These are phyloP conservation scores for Thaleichthys pacificus DNA, from an alignment of 2,797 vertebrate genomes.

Conservation along the genomic window DNA sequence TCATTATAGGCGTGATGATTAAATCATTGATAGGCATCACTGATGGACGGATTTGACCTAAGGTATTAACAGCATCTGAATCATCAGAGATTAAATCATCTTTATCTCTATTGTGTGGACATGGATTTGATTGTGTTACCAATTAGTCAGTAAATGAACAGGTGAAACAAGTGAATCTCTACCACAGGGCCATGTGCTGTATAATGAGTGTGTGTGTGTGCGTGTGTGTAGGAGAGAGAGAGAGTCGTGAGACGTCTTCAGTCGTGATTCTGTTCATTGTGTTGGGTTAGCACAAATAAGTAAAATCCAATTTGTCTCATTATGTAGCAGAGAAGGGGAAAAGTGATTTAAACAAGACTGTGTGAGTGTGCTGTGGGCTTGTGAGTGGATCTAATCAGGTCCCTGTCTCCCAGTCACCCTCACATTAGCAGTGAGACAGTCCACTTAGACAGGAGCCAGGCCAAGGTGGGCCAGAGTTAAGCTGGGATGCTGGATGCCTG, in stretches of 20 bases:
- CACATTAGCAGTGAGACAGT: neutral
- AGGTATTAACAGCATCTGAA: too few species aligned
- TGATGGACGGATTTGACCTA: too few species aligned
- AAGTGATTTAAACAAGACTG: constrained; percentile 34
- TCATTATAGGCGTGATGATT: too few species aligned
- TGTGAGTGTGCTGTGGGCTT: neutral
- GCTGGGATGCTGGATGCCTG: neutral
- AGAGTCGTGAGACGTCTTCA: too few species aligned
- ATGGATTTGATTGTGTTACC: too few species aligned
- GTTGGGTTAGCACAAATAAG: constrained; percentile 43
- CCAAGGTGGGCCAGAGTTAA: too few species aligned
- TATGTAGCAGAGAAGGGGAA: constrained; percentile 34
- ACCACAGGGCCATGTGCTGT: too few species aligned
- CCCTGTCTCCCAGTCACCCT: neutral
- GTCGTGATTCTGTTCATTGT: constrained; percentile 23
- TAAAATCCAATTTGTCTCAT: constrained; percentile 32
- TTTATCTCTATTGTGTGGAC: too few species aligned
- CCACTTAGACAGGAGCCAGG: neutral
- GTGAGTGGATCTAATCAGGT: neutral
- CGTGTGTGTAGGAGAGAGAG: neutral
- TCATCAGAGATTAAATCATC: too few species aligned
- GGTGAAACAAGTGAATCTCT: too few species aligned
- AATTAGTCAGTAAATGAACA: too few species aligned
- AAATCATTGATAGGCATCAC: too few species aligned
- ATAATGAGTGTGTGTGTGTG: neutral